Evolutionary conservation across 2,888 invertebrate species (phyloP).

Genomic region (Beris morrisii): DNA sequence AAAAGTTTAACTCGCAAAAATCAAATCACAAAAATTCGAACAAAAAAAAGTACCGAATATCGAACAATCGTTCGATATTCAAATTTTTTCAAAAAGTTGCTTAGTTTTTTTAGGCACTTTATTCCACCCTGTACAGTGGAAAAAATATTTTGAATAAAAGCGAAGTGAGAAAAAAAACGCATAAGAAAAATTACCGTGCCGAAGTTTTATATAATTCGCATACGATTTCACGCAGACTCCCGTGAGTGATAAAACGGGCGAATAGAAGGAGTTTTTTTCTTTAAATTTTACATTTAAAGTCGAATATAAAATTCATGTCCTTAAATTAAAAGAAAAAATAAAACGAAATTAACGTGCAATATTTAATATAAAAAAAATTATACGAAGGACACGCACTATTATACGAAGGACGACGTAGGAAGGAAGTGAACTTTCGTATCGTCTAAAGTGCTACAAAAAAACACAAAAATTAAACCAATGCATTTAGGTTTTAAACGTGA

Average conservation of each 20-base stretch:
- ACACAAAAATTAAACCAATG: conserved; percentile 56
- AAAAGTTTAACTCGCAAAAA: conserved; percentile 9
- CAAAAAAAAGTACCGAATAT: conserved; percentile 23
- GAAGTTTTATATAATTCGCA: conserved; percentile 27
- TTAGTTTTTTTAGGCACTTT: conserved; percentile 18
- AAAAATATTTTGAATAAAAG: neutral
- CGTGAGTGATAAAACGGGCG: conserved; percentile 15
- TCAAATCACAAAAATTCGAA: neutral
- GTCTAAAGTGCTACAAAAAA: conserved; percentile 46
- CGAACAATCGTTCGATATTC: conserved; percentile 26
- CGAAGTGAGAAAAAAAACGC: neutral
- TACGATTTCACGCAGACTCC: conserved; percentile 17
- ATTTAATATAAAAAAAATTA: neutral
- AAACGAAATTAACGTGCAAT: too few species aligned
- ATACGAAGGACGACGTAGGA: conserved; percentile 4
- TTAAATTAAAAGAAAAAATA: too few species aligned
- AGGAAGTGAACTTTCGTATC: conserved; percentile 20
- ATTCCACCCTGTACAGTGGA: conserved; percentile 26
- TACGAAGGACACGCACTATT: too few species aligned
- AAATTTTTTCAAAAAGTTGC: conserved; percentile 18
- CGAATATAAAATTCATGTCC: too few species aligned
- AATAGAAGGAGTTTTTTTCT: neutral
- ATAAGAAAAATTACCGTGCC: conserved; percentile 18
- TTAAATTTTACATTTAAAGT: too few species aligned
- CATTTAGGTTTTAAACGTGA: conserved; percentile 59